Evolutionary conservation across 2,888 invertebrate species (phyloP), one percentile per base, ranked within the genome.

Genomic region (Cylloceria caligata): DNA sequence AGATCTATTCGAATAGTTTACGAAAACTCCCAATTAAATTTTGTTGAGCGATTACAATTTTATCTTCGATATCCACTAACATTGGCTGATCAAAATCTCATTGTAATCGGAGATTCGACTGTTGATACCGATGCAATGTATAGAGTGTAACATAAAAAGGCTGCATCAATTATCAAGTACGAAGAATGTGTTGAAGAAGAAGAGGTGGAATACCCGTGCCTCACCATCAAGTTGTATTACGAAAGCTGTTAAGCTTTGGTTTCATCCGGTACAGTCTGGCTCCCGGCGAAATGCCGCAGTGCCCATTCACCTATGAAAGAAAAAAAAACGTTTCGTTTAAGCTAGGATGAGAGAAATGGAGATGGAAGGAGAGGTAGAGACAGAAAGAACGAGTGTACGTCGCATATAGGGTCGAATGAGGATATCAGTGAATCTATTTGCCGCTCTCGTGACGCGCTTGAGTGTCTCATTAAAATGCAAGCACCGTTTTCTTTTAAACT

Each of bases 401-500:
- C 72, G 76, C 52, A 72, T 68, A 76, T 72, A 83, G 45, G 68
- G 55, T 47, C 80, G 79, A 76, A 75, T 60, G 82, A 80, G 71
- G 88, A 88, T 90, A 91, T 91, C 90, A 90, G 90, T 74, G 90
- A 89, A 91, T 91, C 90, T 90, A 91, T 91, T 90, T 91, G 90
- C 90, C 87, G 84, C 85, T 84, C 86, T 86, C 84, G 80, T 82
- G 86, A 86, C 81, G 82, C 83, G 73, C 84, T 86, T 85, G 86
- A 90, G 90, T 87, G 86, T 83, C 88, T 90, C 88, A 90, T 91
- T 90, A 91, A 91, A 91, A 90, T 90, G 89, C 89, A 86, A 89
- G 88, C 86, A 87, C 86, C 87, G 86, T 90, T 90, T 90, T 90
- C 88, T 89, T 91, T 91, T 89, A 90, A 89, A 72, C 80, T 68